phyloP scores from a whole-genome alignment of 2,797 vertebrate genomes.

The Pseudochirops corinnae region DNA sequence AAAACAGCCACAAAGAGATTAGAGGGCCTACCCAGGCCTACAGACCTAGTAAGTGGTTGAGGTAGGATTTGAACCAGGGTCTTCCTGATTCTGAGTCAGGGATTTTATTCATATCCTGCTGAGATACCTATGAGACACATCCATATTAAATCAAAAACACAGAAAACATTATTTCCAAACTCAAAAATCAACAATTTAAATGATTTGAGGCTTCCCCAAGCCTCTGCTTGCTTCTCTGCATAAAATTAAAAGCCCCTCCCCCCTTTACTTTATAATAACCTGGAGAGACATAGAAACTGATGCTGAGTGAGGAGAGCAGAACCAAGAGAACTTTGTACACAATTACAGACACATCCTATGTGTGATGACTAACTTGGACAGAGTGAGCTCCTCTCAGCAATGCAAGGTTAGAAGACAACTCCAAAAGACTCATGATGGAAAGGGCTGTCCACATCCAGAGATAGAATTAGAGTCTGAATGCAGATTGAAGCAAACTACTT shows the following conservation, averaged over 20 bases:
- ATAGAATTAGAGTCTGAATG: too few relatives aligned
- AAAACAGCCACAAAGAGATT: background rate
- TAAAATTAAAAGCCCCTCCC: background rate
- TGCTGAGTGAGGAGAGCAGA: too few relatives aligned
- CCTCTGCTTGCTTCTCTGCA: background rate
- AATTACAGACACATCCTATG: too few relatives aligned
- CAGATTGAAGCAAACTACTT: too few relatives aligned
- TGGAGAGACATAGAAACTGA: too few relatives aligned
- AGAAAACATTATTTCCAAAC: background rate
- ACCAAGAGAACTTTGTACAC: too few relatives aligned
- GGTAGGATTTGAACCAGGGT: slow-evolving; percentile 7
- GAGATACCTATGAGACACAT: background rate
- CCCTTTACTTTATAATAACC: background rate
- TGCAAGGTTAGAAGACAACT: too few relatives aligned
- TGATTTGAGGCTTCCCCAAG: background rate
- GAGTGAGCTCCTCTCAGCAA: too few relatives aligned
- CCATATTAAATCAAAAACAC: background rate
- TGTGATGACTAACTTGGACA: too few relatives aligned
- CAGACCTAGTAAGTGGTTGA: background rate
- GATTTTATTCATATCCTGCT: background rate
- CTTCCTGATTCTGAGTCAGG: background rate
- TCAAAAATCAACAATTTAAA: background rate
- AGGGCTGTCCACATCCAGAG: too few relatives aligned
- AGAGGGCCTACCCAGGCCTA: background rate
- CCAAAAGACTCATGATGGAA: too few relatives aligned